These are phyloP conservation scores for Hassar affinis DNA, from an alignment of 2,113 vertebrate species.

Conservation along the genomic window DNA sequence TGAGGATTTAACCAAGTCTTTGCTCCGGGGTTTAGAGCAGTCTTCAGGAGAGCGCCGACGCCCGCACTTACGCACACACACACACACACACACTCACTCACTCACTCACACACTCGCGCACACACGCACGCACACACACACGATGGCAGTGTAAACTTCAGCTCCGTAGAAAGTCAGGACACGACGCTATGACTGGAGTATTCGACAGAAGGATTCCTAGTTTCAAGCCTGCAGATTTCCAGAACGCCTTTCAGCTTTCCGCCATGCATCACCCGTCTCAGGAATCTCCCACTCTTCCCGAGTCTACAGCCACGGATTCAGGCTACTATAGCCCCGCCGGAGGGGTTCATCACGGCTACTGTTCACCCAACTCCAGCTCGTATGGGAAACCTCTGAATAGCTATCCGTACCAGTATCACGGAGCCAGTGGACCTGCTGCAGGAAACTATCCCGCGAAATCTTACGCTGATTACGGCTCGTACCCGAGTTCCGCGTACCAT, in stretches of 20 bases:
- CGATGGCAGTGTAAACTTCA: constrained; percentile 46
- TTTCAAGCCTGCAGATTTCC: constrained; percentile 90
- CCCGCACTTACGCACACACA: constrained; percentile 34
- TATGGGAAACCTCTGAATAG: constrained; percentile 93
- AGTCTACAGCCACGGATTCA: constrained; percentile 95
- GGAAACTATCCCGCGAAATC: constrained; percentile 90
- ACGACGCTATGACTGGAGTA: constrained; percentile 90
- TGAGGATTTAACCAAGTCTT: constrained; percentile 99
- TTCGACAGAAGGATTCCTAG: constrained; percentile 94
- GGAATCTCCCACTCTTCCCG: constrained; percentile 97
- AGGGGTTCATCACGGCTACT: constrained; percentile 90
- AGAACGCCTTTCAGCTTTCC: constrained; percentile 89
- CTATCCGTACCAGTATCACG: constrained; percentile 95
- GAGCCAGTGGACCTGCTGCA: constrained; percentile 85
- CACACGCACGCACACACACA: constrained; percentile 51
- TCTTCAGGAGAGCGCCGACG: constrained; percentile 79
- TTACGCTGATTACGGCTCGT: constrained; percentile 87
- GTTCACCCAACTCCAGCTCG: constrained; percentile 89
- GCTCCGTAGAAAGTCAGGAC: constrained; percentile 14
- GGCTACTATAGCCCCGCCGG: constrained; percentile 95
- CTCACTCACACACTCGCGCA: background rate
- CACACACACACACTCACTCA: background rate
- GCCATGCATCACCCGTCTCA: constrained; percentile 87
- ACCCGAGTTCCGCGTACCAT: constrained; percentile 83
- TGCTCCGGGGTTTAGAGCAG: constrained; percentile 92